These are phyloP conservation scores for Eclectus roratus DNA, from an alignment of 2,113 vertebrate species.

Conservation along the genomic window DNA sequence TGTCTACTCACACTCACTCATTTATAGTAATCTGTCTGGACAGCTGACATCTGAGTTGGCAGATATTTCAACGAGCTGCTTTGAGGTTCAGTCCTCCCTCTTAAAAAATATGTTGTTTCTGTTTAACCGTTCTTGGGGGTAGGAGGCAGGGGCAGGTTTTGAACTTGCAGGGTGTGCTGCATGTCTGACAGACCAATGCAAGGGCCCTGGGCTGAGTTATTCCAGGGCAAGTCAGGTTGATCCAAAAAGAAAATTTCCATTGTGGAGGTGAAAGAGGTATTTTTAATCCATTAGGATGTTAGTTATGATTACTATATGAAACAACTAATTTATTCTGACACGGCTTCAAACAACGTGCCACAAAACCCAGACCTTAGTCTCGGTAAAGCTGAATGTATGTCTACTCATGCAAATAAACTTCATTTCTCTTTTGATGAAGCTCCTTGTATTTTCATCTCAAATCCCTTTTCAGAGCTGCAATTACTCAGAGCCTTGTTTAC, in stretches of 20 bases:
- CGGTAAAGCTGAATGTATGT: neutral
- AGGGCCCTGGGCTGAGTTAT: neutral
- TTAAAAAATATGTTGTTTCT: neutral
- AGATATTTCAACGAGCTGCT: conserved; percentile 20
- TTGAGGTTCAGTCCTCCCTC: neutral
- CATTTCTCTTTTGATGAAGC: conserved; percentile 22
- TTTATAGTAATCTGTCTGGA: neutral
- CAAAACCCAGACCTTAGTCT: neutral
- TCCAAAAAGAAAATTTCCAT: neutral
- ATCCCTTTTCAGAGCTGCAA: conserved; percentile 37
- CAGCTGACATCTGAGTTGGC: neutral
- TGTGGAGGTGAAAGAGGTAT: neutral
- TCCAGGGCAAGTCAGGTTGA: neutral
- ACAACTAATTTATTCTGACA: conserved; percentile 31
- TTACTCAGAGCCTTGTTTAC: conserved; percentile 59
- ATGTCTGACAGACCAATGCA: neutral
- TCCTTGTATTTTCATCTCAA: conserved; percentile 38
- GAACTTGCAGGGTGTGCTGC: neutral
- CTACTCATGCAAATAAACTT: conserved; percentile 9
- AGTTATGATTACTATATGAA: conserved; percentile 43
- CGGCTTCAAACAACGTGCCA: neutral
- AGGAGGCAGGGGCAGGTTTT: neutral
- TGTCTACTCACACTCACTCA: neutral
- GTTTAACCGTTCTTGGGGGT: neutral
- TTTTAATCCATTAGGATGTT: conserved; percentile 19